Evolutionary conservation across 2,888 invertebrate species (phyloP).

Genomic region (Crioceris asparagi): DNA sequence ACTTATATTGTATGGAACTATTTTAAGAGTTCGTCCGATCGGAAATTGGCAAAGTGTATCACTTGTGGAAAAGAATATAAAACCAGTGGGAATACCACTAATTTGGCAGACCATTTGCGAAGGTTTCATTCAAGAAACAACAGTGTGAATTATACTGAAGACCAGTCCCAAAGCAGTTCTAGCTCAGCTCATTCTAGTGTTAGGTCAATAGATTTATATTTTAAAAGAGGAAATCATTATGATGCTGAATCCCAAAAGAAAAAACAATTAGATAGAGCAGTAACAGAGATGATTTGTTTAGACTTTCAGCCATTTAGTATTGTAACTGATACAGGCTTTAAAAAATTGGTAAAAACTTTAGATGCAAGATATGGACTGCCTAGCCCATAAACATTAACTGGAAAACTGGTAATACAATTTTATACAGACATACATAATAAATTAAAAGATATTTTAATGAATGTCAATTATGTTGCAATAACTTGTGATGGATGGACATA

Average conservation of each 20-base stretch:
- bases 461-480: slow-evolving; percentile 12
- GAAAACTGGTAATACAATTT: neutral
- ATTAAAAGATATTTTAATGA: slow-evolving; percentile 8
- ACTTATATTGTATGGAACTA: slow-evolving; percentile 10
- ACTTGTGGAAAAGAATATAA: slow-evolving; percentile 10
- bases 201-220: slow-evolving; percentile 12
- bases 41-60: slow-evolving; percentile 11
- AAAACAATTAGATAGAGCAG: slow-evolving; percentile 6
- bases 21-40: slow-evolving; percentile 13
- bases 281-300: neutral
- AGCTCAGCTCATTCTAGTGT: neutral
- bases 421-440: neutral
- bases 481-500: slow-evolving; percentile 14
- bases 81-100: slow-evolving; percentile 12
- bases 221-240: slow-evolving; percentile 7
- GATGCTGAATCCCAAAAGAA: slow-evolving; percentile 7
- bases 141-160: neutral
- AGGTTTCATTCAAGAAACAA: slow-evolving; percentile 7
- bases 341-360: slow-evolving; percentile 1
- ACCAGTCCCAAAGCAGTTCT: neutral
- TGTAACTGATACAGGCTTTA: slow-evolving; percentile 6
- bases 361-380: slow-evolving; percentile 4
- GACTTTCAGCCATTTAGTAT: slow-evolving; percentile 7
- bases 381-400: neutral
- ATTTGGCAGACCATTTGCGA: slow-evolving; percentile 10